Evolutionary conservation across 2,797 vertebrate genomes (phyloP).

Genomic region (Telmatherina bonti): DNA sequence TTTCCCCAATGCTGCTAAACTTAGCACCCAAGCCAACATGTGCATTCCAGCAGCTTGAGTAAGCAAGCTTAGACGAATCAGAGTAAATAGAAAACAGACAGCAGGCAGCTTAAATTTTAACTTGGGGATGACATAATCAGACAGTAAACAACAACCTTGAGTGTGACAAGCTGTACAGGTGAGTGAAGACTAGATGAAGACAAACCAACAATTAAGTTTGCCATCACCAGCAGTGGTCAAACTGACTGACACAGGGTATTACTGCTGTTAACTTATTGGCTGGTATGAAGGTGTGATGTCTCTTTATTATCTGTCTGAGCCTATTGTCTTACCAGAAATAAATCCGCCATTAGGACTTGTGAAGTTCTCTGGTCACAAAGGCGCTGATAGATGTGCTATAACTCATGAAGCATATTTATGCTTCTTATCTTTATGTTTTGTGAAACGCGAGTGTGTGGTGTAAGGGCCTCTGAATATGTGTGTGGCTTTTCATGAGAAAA

Average conservation of each 20-base stretch:
- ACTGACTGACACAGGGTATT: not conserved
- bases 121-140: not conserved
- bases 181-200: slow-evolving; percentile 17
- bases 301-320: slow-evolving; percentile 5
- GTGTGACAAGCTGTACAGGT: slow-evolving; percentile 20
- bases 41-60: slow-evolving; percentile 67
- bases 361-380: slow-evolving; percentile 19
- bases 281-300: not conserved
- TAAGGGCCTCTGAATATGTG: not conserved
- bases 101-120: slow-evolving; percentile 14
- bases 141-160: slow-evolving; percentile 28
- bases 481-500: slow-evolving; percentile 5
- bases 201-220: slow-evolving; percentile 7
- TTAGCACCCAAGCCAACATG: slow-evolving; percentile 25
- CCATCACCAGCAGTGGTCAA: not conserved
- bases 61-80: slow-evolving; percentile 47
- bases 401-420: slow-evolving; percentile 10
- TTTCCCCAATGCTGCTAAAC: slow-evolving; percentile 3
- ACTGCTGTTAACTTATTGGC: not conserved
- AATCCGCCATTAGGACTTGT: slow-evolving; percentile 6
- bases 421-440: slow-evolving; percentile 25
- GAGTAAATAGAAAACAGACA: slow-evolving; percentile 55
- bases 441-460: slow-evolving; percentile 29
- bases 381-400: not conserved
- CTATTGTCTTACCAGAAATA: slow-evolving; percentile 2